A percentile compares a stretch with the other conserved stretches of the same genome.
phyloP scores from a whole-genome alignment of 2,888 invertebrate species.

The Zaprionus obscuricornis region DNA sequence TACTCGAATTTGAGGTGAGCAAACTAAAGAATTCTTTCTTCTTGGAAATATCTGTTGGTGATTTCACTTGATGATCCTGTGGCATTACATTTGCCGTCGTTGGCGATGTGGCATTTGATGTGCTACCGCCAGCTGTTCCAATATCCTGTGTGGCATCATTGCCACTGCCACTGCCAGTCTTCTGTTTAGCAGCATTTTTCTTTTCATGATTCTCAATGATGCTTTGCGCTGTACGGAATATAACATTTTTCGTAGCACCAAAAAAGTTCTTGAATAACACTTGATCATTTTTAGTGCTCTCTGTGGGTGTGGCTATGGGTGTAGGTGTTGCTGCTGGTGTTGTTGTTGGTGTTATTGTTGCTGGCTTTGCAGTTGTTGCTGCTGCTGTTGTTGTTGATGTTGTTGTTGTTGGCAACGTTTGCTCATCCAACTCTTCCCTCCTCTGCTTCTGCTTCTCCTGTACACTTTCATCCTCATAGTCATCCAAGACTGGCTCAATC shows the following conservation, averaged over 20 bases:
- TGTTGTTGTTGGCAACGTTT: background rate
- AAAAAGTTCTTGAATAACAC: conserved; percentile 83
- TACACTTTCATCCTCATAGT: conserved; percentile 20
- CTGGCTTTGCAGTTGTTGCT: background rate
- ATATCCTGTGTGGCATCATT: conserved; percentile 38
- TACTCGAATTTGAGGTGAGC: conserved; percentile 81
- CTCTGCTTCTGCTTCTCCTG: conserved; percentile 25
- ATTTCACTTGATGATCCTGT: conserved; percentile 78
- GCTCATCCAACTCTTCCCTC: conserved; percentile 3
- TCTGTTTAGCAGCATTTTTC: conserved; percentile 83
- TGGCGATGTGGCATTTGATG: conserved; percentile 17
- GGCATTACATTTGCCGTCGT: conserved; percentile 16
- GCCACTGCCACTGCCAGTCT: too few species aligned
- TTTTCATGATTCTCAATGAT: conserved; percentile 84
- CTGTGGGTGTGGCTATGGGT: conserved; percentile 53
- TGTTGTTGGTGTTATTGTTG: conserved; percentile 29
- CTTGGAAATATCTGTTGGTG: conserved; percentile 82
- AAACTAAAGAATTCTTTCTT: conserved; percentile 83
- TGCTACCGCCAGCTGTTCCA: conserved; percentile 13
- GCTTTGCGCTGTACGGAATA: conserved; percentile 84
- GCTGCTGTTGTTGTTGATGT: background rate
- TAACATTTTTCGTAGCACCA: conserved; percentile 83
- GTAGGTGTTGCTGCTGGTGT: conserved; percentile 48
- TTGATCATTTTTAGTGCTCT: conserved; percentile 80
- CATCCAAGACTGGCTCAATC: conserved; percentile 44